phyloP scores from a whole-genome alignment of 2,113 vertebrate genomes.

The Alexandromys fortis region DNA sequence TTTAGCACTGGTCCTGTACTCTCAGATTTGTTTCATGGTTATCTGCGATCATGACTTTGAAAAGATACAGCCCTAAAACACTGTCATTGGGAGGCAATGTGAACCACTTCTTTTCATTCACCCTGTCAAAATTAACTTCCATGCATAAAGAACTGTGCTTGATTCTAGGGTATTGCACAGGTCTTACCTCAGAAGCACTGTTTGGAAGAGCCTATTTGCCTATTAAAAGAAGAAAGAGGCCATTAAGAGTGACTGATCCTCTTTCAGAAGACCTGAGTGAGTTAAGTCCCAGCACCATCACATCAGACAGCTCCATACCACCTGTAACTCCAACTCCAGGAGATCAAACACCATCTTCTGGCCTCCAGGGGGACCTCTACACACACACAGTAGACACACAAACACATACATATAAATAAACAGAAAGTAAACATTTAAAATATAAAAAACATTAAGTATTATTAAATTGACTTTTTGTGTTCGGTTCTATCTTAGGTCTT shows the following conservation, averaged over 20 bases:
- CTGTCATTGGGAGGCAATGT: neutral
- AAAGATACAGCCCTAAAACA: neutral
- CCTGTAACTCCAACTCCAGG: neutral
- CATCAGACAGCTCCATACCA: no score
- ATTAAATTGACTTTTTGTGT: neutral
- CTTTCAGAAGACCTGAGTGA: neutral
- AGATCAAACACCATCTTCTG: neutral
- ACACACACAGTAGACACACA: neutral
- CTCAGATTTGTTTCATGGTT: neutral
- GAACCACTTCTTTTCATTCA: neutral
- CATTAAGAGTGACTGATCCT: neutral
- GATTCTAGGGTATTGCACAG: neutral
- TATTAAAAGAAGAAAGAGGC: neutral
- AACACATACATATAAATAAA: neutral
- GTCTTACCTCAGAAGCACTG: neutral
- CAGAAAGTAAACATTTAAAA: neutral
- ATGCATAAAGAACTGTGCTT: neutral
- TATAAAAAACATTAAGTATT: neutral
- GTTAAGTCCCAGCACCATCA: no score
- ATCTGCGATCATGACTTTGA: neutral
- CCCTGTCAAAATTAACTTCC: neutral
- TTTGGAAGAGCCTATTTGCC: neutral
- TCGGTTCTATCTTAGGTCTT: neutral
- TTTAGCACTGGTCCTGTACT: neutral
- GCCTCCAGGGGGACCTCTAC: neutral